Conservation (phyloP, 2,797 vertebrate species). For the Lithobates pipiens region DNA sequence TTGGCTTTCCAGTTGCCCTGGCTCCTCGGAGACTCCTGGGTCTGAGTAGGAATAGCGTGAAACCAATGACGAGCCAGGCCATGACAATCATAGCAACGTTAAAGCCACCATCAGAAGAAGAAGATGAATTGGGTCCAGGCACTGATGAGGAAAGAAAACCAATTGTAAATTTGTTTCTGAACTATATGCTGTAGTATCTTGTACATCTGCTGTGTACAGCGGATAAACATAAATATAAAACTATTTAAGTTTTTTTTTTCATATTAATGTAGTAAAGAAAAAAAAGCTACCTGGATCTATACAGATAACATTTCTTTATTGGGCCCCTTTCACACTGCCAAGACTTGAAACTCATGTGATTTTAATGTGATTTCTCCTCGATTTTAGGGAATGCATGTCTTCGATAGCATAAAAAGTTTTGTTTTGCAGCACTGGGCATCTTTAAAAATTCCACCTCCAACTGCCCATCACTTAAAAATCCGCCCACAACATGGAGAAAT, state of each 20-base stretch:
- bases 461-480: no score
- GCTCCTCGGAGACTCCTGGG: conserved; percentile 87
- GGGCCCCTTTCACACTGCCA: no score
- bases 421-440: no score
- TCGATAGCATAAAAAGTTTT: no score
- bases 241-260: neutral
- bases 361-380: no score
- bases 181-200: neutral
- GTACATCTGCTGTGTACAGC: neutral
- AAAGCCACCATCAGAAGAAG: conserved; percentile 80
- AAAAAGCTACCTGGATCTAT: no score
- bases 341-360: no score
- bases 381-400: no score
- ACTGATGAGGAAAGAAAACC: conserved; percentile 75
- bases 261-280: no score
- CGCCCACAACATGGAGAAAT: no score
- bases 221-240: neutral
- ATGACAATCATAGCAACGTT: conserved; percentile 91
- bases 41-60: conserved; percentile 90
- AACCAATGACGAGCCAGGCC: conserved; percentile 90
- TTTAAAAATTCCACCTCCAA: no score
- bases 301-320: no score
- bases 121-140: conserved; percentile 84
- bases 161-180: neutral
- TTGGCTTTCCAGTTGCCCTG: conserved; percentile 80